These are phyloP conservation scores for Macaria notata DNA, from an alignment of 2,888 invertebrate species.

Conservation along the genomic window DNA sequence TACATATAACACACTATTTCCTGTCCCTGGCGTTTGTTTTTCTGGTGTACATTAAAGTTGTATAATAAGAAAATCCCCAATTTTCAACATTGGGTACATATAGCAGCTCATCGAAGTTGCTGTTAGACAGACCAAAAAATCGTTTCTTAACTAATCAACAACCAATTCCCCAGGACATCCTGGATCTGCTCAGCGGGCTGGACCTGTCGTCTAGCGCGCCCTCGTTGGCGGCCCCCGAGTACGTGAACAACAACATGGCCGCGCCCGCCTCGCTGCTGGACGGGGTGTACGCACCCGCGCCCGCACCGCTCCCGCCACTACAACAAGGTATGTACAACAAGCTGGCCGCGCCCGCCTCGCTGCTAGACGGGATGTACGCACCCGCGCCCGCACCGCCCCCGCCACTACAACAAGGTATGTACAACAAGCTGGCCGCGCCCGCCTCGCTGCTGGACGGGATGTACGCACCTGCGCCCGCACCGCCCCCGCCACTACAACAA, in stretches of 20 bases:
- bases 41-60: too few species aligned
- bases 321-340: not conserved
- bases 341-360: conserved; percentile 52
- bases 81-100: too few species aligned
- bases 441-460: conserved; percentile 83
- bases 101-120: too few species aligned
- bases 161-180: conserved; percentile 84
- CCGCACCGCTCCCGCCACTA: conserved; percentile 14
- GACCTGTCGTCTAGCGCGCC: conserved; percentile 76
- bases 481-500: conserved; percentile 1
- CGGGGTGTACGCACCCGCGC: conserved; percentile 74
- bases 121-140: too few species aligned
- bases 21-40: too few species aligned
- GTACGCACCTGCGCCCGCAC: conserved; percentile 51
- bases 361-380: conserved; percentile 89
- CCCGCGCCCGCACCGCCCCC: conserved; percentile 44
- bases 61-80: too few species aligned
- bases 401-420: conserved; percentile 1
- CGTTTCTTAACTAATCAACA: too few species aligned
- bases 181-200: conserved; percentile 92
- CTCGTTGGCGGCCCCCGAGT: conserved; percentile 20
- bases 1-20: too few species aligned
- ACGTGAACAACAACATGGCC: conserved; percentile 34
- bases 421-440: conserved; percentile 39
- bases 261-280: conserved; percentile 70